A percentile compares a stretch with the other conserved stretches of the same genome.
Conservation (phyloP, 2,888 invertebrate species). For the Ariolimax columbianus region DNA sequence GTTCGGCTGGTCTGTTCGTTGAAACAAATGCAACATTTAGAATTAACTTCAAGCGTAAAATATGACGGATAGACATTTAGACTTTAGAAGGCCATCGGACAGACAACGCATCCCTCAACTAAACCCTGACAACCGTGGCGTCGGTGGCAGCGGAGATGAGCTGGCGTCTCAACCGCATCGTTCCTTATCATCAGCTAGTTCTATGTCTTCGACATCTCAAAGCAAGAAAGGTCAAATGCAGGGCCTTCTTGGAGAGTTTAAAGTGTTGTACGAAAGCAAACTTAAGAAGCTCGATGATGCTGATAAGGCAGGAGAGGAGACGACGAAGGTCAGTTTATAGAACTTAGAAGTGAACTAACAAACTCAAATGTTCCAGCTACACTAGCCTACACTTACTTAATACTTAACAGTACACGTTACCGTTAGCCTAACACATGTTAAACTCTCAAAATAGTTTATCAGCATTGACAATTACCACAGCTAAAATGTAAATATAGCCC, state of each 20-base stretch:
- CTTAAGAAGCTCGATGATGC: conserved; percentile 72
- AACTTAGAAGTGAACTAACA: too few relatives aligned
- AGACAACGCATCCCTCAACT: conserved; percentile 9
- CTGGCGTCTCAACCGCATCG: neutral
- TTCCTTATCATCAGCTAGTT: neutral
- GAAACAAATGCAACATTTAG: neutral
- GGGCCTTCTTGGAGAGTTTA: conserved; percentile 74
- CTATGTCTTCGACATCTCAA: neutral
- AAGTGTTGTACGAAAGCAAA: conserved; percentile 75
- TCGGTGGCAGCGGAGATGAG: conserved; percentile 39
- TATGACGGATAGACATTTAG: conserved; percentile 42
- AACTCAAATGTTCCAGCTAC: too few relatives aligned
- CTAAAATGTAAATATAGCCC: too few relatives aligned
- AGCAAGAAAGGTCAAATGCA: conserved; percentile 74
- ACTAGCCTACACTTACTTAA: too few relatives aligned
- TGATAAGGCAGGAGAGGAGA: conserved; percentile 71
- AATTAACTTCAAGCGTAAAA: neutral
- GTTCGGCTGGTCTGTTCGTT: neutral
- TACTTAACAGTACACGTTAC: too few relatives aligned
- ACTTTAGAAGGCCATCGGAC: conserved; percentile 28
- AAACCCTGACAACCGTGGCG: conserved; percentile 44
- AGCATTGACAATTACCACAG: too few relatives aligned
- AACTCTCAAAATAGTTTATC: too few relatives aligned
- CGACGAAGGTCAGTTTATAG: conserved; percentile 67
- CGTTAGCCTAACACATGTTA: too few relatives aligned